Conservation (phyloP, 2,888 invertebrate genomes). For the Polylopha cassiicola region DNA sequence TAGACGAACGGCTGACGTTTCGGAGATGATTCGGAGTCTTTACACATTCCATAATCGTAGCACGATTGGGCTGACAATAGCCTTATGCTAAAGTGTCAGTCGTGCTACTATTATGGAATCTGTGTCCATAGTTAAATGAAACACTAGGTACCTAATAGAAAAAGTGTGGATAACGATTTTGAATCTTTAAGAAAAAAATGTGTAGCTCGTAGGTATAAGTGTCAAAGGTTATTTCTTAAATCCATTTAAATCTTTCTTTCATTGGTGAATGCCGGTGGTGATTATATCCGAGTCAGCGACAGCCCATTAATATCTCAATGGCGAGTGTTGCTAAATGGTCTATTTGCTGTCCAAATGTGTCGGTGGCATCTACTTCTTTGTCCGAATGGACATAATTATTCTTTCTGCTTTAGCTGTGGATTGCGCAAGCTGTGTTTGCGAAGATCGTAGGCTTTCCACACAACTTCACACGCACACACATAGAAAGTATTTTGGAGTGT, state of each 20-base stretch:
- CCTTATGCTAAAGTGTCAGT: no score
- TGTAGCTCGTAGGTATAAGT: no score
- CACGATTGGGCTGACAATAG: no score
- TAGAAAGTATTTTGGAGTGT: constrained; percentile 26
- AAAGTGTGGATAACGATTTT: no score
- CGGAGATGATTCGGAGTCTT: no score
- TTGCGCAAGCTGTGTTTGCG: constrained; percentile 27
- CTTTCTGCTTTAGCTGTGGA: constrained; percentile 25
- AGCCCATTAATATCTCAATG: constrained; percentile 36
- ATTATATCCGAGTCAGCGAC: constrained; percentile 25
- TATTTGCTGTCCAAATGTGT: constrained; percentile 29
- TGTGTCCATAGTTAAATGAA: no score
- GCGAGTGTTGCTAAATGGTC: constrained; percentile 30
- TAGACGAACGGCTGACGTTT: no score
- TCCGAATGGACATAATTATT: constrained; percentile 31
- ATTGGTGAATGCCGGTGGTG: constrained; percentile 7
- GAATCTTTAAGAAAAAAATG: no score
- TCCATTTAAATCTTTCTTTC: constrained; percentile 11
- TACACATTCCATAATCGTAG: no score
- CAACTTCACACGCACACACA: constrained; percentile 20
- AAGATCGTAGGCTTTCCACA: constrained; percentile 23
- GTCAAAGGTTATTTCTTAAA: constrained; percentile 10
- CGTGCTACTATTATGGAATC: no score
- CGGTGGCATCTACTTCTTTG: constrained; percentile 25
- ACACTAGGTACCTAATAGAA: no score